Conservation (phyloP, 2,888 invertebrate species). For the Epistrophella euchroma region DNA sequence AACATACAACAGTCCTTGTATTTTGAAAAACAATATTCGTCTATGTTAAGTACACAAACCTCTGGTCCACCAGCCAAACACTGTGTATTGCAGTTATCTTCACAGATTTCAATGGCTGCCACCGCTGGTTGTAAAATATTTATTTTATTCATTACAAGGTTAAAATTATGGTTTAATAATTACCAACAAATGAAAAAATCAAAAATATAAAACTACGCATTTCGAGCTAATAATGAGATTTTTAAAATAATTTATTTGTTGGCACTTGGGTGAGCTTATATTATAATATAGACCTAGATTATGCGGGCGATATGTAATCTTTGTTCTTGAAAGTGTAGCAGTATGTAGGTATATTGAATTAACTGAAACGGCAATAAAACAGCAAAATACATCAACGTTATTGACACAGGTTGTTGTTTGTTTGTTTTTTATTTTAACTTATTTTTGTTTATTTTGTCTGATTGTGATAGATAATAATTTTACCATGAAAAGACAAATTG, state of each 20-base stretch:
- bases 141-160: not conserved
- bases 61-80: conserved; percentile 22
- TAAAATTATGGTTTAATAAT: not conserved
- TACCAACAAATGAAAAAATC: conserved; percentile 39
- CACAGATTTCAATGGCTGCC: not conserved
- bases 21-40: conserved; percentile 29
- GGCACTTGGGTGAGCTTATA: not conserved
- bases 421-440: not conserved
- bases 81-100: conserved; percentile 1
- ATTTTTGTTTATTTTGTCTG: not conserved
- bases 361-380: not conserved
- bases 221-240: conserved; percentile 11
- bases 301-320: conserved; percentile 21
- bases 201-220: conserved; percentile 32
- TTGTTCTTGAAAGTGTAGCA: conserved; percentile 9
- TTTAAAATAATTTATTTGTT: not conserved
- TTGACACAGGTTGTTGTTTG: conserved; percentile 43
- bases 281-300: not conserved
- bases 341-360: not conserved
- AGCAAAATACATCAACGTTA: conserved; percentile 22
- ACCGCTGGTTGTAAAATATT: conserved; percentile 11
- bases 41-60: conserved; percentile 35
- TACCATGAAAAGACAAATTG: not conserved
- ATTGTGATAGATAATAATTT: conserved; percentile 28
- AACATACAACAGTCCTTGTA: conserved; percentile 16